These are phyloP conservation scores for Natrix natrix DNA, from an alignment of 2,797 vertebrate genomes.

Conservation along the genomic window DNA sequence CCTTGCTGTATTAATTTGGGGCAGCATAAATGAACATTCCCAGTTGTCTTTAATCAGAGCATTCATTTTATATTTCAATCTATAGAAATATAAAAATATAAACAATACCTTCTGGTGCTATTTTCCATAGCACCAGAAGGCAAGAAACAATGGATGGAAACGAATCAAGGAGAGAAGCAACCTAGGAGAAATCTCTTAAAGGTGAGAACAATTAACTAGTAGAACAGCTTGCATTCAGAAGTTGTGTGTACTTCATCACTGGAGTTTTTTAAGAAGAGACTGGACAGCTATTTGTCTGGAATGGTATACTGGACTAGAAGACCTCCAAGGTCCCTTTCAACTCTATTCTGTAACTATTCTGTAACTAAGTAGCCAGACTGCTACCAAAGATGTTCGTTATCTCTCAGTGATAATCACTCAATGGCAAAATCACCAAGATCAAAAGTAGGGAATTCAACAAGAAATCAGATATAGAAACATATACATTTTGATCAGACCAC, in stretches of 20 bases:
- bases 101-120: neutral
- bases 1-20: slow-evolving; percentile 13
- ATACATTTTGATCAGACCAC: neutral
- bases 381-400: slow-evolving; percentile 44
- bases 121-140: neutral
- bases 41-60: slow-evolving; percentile 30
- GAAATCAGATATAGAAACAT: slow-evolving; percentile 30
- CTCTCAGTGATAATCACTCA: slow-evolving; percentile 13
- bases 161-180: no score
- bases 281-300: neutral
- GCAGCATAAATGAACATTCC: slow-evolving; percentile 36
- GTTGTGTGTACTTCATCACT: neutral
- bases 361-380: neutral
- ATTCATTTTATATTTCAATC: slow-evolving; percentile 43
- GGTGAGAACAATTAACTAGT: neutral
- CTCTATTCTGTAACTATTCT: neutral
- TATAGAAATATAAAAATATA: slow-evolving; percentile 14
- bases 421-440: slow-evolving; percentile 34
- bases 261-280: neutral
- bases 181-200: neutral
- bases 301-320: neutral
- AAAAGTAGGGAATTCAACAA: slow-evolving; percentile 47
- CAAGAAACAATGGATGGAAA: neutral
- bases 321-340: neutral
- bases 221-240: neutral